Evolutionary conservation across 2,113 vertebrate genomes (phyloP), one percentile per base, ranked within the genome.

Genomic region (Perca fluviatilis): DNA sequence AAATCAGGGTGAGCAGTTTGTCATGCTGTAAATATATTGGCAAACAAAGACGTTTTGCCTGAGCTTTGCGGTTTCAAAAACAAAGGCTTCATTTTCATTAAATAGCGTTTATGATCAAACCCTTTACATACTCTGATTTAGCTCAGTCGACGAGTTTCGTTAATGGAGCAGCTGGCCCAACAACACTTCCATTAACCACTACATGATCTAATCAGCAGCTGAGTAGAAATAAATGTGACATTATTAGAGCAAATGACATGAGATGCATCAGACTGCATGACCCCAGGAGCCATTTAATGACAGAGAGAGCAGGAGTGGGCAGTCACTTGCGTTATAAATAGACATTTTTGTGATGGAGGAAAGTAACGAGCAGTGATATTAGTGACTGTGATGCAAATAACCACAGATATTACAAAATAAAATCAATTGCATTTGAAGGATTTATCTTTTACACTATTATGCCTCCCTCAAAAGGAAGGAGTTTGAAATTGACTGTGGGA

Each of bases 181-280:
- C 36, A 79, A 43, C 80, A 7, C 5, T 5, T 47, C 7, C 47
- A 30, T 77, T 19, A 56, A 51, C 16, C 63, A 30, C 12, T 27
- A 25, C 5, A 4, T 27, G 63, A 53, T 80, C 74, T 73, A 71
- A 74, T 88, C 72, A 63, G 14, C 62, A 46, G 63, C 58, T 18
- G n/a, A 73, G 70, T 33, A 36, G 25, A 67, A 84, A 74, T 86
- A 7, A 46, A 77, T 84, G 77, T 57, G 77, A 83, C 84, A 71
- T 84, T 84, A 63, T 64, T 72, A 49, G 57, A 82, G 66, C 54
- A 77, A 73, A 69, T 83, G 36, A 15, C 54, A 62, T 11, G 14
- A 82, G 62, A 43, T 66, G 62, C 0, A 62, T 69, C 27, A 66
- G 61, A 64, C 63, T 36, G 51, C 51, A 75, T 61, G 68, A 85